Evolutionary conservation across 2,888 invertebrate species (phyloP).

Genomic region (Aphelenchoides bicaudatus): DNA sequence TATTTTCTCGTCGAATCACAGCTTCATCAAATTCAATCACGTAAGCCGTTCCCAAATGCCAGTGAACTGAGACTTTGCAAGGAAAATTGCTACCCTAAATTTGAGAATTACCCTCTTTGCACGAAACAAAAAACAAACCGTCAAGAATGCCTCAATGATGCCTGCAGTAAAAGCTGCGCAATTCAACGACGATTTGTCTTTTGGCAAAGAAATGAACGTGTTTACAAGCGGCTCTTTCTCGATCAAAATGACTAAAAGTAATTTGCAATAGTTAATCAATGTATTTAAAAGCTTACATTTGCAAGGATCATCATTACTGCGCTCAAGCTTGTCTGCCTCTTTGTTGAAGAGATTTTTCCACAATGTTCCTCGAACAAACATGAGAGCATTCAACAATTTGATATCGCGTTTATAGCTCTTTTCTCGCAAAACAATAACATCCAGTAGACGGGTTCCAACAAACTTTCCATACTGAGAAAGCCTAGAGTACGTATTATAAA

Average conservation of each 20-base stretch:
- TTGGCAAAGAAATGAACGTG: slow-evolving; percentile 91
- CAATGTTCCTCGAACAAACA: slow-evolving; percentile 89
- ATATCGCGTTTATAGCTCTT: slow-evolving; percentile 81
- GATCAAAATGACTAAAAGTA: slow-evolving; percentile 81
- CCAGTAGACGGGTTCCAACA: slow-evolving; percentile 87
- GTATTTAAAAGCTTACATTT: slow-evolving; percentile 68
- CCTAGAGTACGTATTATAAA: slow-evolving; percentile 65
- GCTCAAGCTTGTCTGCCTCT: slow-evolving; percentile 96
- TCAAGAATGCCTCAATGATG: slow-evolving; percentile 87
- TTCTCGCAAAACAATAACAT: slow-evolving; percentile 87
- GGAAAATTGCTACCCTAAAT: slow-evolving; percentile 70
- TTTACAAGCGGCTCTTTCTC: slow-evolving; percentile 96
- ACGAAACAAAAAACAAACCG: slow-evolving; percentile 35
- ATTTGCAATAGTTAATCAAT: too few relatives aligned
- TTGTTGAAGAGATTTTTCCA: slow-evolving; percentile 98
- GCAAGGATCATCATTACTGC: slow-evolving; percentile 94
- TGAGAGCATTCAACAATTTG: slow-evolving; percentile 81
- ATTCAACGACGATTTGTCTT: slow-evolving; percentile 90
- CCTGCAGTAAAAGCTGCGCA: slow-evolving; percentile 98
- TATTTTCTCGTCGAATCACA: slow-evolving; percentile 56
- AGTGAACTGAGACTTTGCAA: slow-evolving; percentile 94
- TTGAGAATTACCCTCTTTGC: background rate
- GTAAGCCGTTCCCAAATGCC: slow-evolving; percentile 98
- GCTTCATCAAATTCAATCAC: slow-evolving; percentile 71
- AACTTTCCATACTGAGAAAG: slow-evolving; percentile 88